phyloP scores from a whole-genome alignment of 1,140 invertebrate genomes.

The Maconellicoccus hirsutus region DNA sequence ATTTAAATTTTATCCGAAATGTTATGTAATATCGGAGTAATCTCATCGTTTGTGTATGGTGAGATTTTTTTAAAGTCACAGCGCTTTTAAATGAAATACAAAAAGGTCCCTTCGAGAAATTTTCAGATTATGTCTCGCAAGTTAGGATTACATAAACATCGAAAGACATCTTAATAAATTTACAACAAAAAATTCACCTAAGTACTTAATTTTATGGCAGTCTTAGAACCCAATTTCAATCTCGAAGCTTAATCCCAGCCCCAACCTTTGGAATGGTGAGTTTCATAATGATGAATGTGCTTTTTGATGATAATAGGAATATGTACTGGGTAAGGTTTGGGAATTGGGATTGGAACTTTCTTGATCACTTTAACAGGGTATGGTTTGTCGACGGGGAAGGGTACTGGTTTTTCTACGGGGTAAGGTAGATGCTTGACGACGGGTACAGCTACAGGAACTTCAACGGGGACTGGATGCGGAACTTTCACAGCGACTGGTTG shows the following conservation, averaged over 20 bases:
- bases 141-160: not conserved
- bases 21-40: no score
- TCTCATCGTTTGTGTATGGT: no score
- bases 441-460: not conserved
- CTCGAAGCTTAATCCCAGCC: not conserved
- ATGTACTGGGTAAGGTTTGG: not conserved
- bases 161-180: not conserved
- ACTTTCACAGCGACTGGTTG: not conserved
- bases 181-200: not conserved
- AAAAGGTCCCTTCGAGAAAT: no score
- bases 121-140: not conserved
- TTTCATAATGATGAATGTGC: conserved; percentile 2
- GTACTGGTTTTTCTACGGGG: not conserved
- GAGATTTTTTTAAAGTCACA: no score
- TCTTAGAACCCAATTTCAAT: not conserved
- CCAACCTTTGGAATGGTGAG: not conserved
- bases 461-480: conserved; percentile 2
- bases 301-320: conserved; percentile 1
- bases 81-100: no score
- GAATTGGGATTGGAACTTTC: not conserved
- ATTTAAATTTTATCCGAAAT: no score
- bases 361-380: conserved; percentile 5
- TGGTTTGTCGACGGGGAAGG: not conserved
- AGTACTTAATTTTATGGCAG: not conserved
- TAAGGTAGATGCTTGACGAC: not conserved